phyloP scores from a whole-genome alignment of 2,888 invertebrate species.

The Nebria brevicollis region DNA sequence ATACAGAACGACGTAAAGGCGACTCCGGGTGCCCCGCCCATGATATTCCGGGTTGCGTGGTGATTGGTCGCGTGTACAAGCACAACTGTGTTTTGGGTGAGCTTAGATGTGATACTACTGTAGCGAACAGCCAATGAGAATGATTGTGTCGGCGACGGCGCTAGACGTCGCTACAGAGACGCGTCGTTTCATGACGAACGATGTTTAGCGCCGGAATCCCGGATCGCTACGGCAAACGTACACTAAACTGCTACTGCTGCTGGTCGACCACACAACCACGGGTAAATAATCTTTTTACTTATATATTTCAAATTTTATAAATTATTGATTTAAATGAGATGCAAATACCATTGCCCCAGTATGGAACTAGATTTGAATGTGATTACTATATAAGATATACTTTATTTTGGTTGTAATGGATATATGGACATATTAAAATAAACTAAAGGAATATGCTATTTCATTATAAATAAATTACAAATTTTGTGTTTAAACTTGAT shows the following conservation, averaged over 20 bases:
- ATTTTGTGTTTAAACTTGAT: too few relatives aligned
- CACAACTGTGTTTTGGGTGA: conserved; percentile 26
- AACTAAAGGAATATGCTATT: too few relatives aligned
- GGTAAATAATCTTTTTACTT: conserved; percentile 8
- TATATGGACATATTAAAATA: too few relatives aligned
- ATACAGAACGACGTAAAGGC: neutral
- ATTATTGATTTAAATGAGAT: too few relatives aligned
- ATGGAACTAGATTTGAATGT: too few relatives aligned
- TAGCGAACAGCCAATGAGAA: conserved; percentile 44
- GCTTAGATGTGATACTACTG: conserved; percentile 35
- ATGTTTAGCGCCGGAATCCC: conserved; percentile 51
- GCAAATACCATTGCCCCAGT: too few relatives aligned
- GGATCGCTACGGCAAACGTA: conserved; percentile 48
- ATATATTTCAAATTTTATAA: neutral
- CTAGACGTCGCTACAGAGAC: conserved; percentile 14
- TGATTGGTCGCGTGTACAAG: conserved; percentile 22
- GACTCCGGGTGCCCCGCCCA: conserved; percentile 21
- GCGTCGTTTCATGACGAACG: conserved; percentile 36
- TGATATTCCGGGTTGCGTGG: neutral
- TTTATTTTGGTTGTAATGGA: too few relatives aligned
- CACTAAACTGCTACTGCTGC: conserved; percentile 50
- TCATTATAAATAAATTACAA: too few relatives aligned
- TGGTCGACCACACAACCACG: conserved; percentile 14
- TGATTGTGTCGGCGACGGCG: conserved; percentile 22
- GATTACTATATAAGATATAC: too few relatives aligned